These are phyloP conservation scores for Exephanes ischioxanthus DNA, from an alignment of 2,888 invertebrate genomes.

Conservation along the genomic window DNA sequence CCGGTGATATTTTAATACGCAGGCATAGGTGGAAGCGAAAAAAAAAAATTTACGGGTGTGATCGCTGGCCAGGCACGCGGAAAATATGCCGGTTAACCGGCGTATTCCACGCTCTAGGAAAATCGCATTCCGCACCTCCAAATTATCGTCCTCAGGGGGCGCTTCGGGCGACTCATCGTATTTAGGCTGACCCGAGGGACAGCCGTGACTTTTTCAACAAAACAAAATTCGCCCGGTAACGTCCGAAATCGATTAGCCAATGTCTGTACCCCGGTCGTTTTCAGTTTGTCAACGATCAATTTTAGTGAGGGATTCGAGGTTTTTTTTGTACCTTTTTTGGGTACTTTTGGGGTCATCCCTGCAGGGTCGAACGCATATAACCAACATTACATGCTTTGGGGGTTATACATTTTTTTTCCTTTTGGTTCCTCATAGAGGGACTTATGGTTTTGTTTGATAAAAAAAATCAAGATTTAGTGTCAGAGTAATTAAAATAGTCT, in stretches of 20 bases:
- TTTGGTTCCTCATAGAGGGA: no score
- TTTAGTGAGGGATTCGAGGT: slow-evolving; percentile 40
- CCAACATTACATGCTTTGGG: not conserved
- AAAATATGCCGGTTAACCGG: slow-evolving; percentile 69
- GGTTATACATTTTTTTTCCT: not conserved
- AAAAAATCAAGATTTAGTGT: no score
- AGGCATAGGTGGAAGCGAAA: not conserved
- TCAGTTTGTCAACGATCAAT: slow-evolving; percentile 73
- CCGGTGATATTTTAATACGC: slow-evolving; percentile 63
- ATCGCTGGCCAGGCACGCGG: slow-evolving; percentile 62
- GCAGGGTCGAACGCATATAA: not conserved
- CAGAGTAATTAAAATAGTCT: no score
- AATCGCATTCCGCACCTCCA: slow-evolving; percentile 33
- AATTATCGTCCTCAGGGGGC: not conserved
- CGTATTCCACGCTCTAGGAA: slow-evolving; percentile 58
- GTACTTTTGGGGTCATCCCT: not conserved
- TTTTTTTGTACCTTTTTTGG: slow-evolving; percentile 2
- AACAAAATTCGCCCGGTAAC: slow-evolving; percentile 76
- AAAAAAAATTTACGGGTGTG: not conserved
- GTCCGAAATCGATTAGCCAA: slow-evolving; percentile 78
- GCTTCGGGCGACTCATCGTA: not conserved
- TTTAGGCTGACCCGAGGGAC: not conserved
- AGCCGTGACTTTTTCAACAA: slow-evolving; percentile 1
- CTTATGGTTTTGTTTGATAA: no score
- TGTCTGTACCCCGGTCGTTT: slow-evolving; percentile 32